phyloP scores from a whole-genome alignment of 2,888 invertebrate species.

The Anoncus sp. region DNA sequence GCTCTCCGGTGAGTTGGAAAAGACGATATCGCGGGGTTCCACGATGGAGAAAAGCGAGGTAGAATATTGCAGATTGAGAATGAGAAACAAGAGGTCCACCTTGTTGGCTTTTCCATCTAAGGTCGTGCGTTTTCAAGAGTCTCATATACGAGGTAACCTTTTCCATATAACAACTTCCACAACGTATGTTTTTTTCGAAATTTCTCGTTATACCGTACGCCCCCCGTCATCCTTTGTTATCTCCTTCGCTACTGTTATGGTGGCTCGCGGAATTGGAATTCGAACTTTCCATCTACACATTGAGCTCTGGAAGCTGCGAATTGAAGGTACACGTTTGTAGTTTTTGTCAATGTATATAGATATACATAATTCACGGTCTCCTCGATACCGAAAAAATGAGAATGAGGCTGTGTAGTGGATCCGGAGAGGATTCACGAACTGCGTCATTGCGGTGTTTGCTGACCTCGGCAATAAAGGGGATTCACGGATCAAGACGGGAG shows the following conservation, averaged over 20 bases:
- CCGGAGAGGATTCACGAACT: slow-evolving; percentile 38
- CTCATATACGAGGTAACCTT: neutral
- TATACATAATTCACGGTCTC: slow-evolving; percentile 33
- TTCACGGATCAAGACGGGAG: slow-evolving; percentile 53
- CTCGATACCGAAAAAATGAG: slow-evolving; percentile 27
- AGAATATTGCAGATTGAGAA: slow-evolving; percentile 35
- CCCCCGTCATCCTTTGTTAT: neutral
- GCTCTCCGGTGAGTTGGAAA: slow-evolving; percentile 12
- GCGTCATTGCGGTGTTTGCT: slow-evolving; percentile 40
- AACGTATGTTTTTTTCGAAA: neutral
- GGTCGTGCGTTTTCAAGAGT: slow-evolving; percentile 8
- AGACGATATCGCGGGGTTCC: slow-evolving; percentile 19
- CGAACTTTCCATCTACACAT: slow-evolving; percentile 13
- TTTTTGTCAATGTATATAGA: slow-evolving; percentile 27
- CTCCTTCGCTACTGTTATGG: neutral
- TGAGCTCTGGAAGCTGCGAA: neutral
- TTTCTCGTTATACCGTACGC: neutral
- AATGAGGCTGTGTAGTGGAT: slow-evolving; percentile 40
- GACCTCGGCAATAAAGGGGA: slow-evolving; percentile 63
- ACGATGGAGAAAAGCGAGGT: slow-evolving; percentile 10
- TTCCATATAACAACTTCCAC: slow-evolving; percentile 4
- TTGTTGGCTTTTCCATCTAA: slow-evolving; percentile 9
- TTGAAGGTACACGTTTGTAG: slow-evolving; percentile 11
- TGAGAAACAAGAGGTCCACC: slow-evolving; percentile 19
- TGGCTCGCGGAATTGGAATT: slow-evolving; percentile 23